A percentile compares a stretch with the other conserved stretches of the same genome.
Evolutionary conservation across 2,797 vertebrate genomes (phyloP).

Genomic region (Notolabrus celidotus): DNA sequence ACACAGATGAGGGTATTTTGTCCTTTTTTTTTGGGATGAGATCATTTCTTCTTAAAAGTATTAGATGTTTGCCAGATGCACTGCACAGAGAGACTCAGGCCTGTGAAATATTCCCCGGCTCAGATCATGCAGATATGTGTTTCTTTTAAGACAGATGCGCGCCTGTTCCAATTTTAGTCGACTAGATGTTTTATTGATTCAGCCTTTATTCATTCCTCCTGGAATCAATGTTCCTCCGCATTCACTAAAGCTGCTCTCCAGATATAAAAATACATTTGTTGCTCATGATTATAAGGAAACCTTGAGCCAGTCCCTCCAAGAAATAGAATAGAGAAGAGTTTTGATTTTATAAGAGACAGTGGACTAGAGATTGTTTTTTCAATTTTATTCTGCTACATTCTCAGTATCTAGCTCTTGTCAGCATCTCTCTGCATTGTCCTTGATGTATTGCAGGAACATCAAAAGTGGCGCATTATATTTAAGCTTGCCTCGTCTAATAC

Average conservation of each 20-base stretch:
- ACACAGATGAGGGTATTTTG: constrained; percentile 44
- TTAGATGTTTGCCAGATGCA: constrained; percentile 71
- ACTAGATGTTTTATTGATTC: constrained; percentile 81
- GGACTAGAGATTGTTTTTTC: constrained; percentile 39
- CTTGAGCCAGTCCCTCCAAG: constrained; percentile 51
- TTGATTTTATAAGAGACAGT: constrained; percentile 2
- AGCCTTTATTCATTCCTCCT: constrained; percentile 75
- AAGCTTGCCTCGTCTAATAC: constrained; percentile 40
- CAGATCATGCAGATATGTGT: constrained; percentile 70
- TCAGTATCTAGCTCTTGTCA: constrained; percentile 61
- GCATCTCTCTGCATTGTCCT: constrained; percentile 65
- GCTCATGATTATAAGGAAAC: constrained; percentile 61
- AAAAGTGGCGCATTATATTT: constrained; percentile 64
- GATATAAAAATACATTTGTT: constrained; percentile 65
- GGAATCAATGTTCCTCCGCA: constrained; percentile 65
- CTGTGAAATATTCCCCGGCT: constrained; percentile 64
- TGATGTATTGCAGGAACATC: constrained; percentile 71
- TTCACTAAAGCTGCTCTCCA: constrained; percentile 63
- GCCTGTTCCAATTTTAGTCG: constrained; percentile 76
- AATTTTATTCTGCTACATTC: constrained; percentile 36
- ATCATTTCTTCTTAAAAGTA: constrained; percentile 73
- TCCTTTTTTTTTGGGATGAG: constrained; percentile 41
- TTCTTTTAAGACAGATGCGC: constrained; percentile 67
- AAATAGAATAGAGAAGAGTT: constrained; percentile 33
- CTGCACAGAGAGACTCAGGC: constrained; percentile 33